Evolutionary conservation across 2,113 vertebrate genomes (phyloP), one percentile per base, ranked within the genome.

Genomic region (Hippopotamus amphibius): DNA sequence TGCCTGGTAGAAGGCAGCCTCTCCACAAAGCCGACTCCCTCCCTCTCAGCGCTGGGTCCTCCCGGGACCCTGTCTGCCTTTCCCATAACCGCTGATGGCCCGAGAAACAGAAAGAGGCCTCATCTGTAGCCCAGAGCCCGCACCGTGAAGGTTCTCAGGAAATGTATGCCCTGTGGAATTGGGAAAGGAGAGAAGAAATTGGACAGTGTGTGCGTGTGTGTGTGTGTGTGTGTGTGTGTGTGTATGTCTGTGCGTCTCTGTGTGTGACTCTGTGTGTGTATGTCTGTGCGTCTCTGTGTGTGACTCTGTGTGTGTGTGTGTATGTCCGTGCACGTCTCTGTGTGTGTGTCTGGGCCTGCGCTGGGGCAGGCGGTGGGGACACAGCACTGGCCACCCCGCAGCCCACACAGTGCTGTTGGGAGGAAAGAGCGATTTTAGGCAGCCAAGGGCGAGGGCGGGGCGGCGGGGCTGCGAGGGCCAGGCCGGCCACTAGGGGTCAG

Each of bases 401-500:
- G 59, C 24, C 30, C 86, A 22, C 59, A 3, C 33, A 0, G 15
- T 53, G 50, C 41, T 26, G 61, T 48, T 6, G 1, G 17, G 7
- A 8, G 85, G 12, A 30, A 22, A 19, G 9, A 41, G 15, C 7
- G 14, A 30, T 37, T 41, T 85, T 13, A 5, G 22, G 2, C 17
- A 15, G 43, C 14, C 37, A 16, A 2, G 15, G 16, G 43, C 1
- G 14, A 30, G 65, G 50, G 59, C 8, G 59, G 41, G 71, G 41
- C 4, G 5, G 57, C 15, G 53, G 61, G 82, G 33, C n/a, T 76
- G 95, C 63, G 46, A 95, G 61, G 59, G 9, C 11, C 19, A 2
- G 14, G 7, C 7, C 79, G 69, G 96, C 98, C 99, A 96, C 99
- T 98, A 99, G 99, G 98, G 99, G 99, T 98, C 99, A 98, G 97